Conservation (phyloP, 2,888 invertebrate genomes). For the Pecten maximus region DNA sequence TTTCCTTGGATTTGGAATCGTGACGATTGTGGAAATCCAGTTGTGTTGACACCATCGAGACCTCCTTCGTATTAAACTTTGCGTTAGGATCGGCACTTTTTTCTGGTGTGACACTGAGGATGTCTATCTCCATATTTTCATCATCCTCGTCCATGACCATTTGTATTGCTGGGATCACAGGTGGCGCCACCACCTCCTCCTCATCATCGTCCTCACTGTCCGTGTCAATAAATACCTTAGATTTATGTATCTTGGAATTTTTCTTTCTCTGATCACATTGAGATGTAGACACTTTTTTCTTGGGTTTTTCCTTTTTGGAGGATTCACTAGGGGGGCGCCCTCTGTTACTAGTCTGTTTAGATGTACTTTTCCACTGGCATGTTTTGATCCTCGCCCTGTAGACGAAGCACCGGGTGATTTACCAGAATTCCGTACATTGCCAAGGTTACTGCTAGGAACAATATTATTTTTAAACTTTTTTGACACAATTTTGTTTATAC, state of each 20-base stretch:
- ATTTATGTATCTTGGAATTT: background rate
- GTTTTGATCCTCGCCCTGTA: background rate
- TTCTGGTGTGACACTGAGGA: slow-evolving; percentile 10
- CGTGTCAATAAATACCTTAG: background rate
- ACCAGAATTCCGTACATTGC: background rate
- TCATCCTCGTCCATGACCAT: slow-evolving; percentile 8
- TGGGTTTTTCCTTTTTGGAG: background rate
- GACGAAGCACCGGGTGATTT: slow-evolving; percentile 19
- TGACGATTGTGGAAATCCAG: background rate
- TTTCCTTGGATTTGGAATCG: slow-evolving; percentile 9
- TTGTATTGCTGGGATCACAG: background rate
- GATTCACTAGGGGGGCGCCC: background rate
- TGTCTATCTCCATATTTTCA: background rate
- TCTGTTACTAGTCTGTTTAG: background rate
- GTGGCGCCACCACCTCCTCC: slow-evolving; percentile 36
- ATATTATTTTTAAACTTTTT: background rate
- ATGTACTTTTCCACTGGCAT: background rate
- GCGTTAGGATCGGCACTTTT: background rate
- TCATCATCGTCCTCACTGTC: slow-evolving; percentile 44
- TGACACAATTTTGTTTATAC: slow-evolving; percentile 1
- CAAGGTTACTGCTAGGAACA: background rate
- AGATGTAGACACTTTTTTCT: background rate
- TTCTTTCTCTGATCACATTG: slow-evolving; percentile 6
- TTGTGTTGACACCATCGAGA: background rate
- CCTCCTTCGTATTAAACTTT: background rate